Evolutionary conservation across 1,140 invertebrate genomes (phyloP).

Genomic region (Drosophila jambulina): DNA sequence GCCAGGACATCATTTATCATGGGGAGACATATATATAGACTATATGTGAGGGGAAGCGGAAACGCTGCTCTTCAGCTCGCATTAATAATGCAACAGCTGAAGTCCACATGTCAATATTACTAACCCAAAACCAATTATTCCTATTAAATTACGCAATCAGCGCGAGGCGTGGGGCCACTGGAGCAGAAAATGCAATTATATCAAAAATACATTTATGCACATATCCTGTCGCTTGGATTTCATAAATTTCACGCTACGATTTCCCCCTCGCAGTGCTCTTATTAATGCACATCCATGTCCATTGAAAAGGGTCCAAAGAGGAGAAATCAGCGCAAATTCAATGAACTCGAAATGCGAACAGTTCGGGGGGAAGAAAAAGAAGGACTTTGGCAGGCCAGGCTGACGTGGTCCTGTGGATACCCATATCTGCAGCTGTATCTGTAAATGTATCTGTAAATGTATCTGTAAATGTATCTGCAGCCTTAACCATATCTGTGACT

Average conservation of each 20-base stretch:
- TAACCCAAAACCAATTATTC: constrained; percentile 76
- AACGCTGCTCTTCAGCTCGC: constrained; percentile 43
- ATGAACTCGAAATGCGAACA: constrained; percentile 79
- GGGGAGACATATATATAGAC: constrained; percentile 30
- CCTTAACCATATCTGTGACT: constrained; percentile 15
- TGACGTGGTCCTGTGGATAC: background rate
- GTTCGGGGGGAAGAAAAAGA: constrained; percentile 7
- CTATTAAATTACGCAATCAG: constrained; percentile 76
- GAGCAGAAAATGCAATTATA: constrained; percentile 70
- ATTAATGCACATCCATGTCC: constrained; percentile 62
- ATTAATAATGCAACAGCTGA: constrained; percentile 83
- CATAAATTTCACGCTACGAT: constrained; percentile 69
- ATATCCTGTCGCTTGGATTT: constrained; percentile 60
- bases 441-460: background rate
- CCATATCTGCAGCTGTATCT: constrained; percentile 8
- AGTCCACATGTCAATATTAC: constrained; percentile 64
- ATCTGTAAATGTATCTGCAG: constrained; percentile 21
- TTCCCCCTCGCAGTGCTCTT: constrained; percentile 36
- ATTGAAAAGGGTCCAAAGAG: constrained; percentile 39
- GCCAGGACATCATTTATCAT: constrained; percentile 67
- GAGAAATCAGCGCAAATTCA: constrained; percentile 79
- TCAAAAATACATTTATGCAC: constrained; percentile 78
- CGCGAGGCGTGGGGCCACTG: constrained; percentile 16
- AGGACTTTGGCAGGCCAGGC: constrained; percentile 5
- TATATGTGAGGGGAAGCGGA: constrained; percentile 61